Conservation (phyloP, 2,888 invertebrate species). For the Aromia moschata region DNA sequence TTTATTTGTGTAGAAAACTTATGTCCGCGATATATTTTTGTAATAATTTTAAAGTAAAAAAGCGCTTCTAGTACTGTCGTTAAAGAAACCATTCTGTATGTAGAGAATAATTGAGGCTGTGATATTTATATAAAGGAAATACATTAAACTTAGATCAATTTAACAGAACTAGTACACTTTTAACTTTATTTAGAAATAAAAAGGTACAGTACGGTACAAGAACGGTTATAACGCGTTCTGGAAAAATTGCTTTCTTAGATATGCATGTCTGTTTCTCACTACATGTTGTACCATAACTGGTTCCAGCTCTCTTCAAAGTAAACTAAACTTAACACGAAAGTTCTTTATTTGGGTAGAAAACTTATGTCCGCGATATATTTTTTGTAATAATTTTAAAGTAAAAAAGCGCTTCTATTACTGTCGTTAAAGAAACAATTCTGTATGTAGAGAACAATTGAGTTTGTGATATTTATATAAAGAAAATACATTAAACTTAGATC, state of each 20-base stretch:
- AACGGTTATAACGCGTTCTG: slow-evolving; percentile 25
- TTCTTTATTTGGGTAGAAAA: no score
- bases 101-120: slow-evolving; percentile 47
- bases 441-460: slow-evolving; percentile 40
- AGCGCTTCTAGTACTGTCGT: slow-evolving; percentile 14
- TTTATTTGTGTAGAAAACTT: neutral
- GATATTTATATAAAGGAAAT: slow-evolving; percentile 48
- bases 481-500: slow-evolving; percentile 48
- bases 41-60: neutral
- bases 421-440: neutral
- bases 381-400: neutral
- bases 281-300: no score
- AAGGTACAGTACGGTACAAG: slow-evolving; percentile 19
- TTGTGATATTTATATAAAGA: slow-evolving; percentile 51
- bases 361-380: no score
- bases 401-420: slow-evolving; percentile 14
- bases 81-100: slow-evolving; percentile 1
- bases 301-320: no score
- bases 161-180: slow-evolving; percentile 38
- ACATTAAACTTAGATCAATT: slow-evolving; percentile 49
- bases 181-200: slow-evolving; percentile 18
- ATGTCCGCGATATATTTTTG: neutral
- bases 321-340: no score
- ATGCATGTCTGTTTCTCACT: no score
- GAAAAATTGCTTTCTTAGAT: slow-evolving; percentile 50